Percentiles rank a stretch among this genome's conserved stretches.
These are phyloP conservation scores for Agrochola litura DNA, from an alignment of 2,888 invertebrate genomes.

Conservation along the genomic window DNA sequence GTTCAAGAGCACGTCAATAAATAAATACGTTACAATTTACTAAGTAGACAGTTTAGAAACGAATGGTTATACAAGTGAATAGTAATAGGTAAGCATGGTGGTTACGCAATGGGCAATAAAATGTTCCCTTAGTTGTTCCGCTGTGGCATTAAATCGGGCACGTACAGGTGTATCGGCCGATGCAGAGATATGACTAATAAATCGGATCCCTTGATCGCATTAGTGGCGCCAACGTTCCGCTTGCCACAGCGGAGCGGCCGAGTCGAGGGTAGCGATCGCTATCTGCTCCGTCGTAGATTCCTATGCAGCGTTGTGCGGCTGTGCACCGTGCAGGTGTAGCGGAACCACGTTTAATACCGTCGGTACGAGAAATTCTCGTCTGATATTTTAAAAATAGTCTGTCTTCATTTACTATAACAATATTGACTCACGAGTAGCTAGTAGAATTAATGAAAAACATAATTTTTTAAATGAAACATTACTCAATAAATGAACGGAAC, in stretches of 20 bases:
- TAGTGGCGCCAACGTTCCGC: conserved; percentile 86
- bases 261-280: conserved; percentile 71
- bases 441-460: conserved; percentile 36
- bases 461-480: conserved; percentile 35
- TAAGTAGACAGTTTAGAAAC: conserved; percentile 73
- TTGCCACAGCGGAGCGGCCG: conserved; percentile 68
- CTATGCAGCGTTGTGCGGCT: conserved; percentile 55
- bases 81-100: conserved; percentile 75
- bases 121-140: conserved; percentile 76
- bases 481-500: conserved; percentile 50
- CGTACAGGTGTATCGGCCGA: conserved; percentile 83
- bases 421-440: conserved; percentile 22
- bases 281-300: conserved; percentile 70
- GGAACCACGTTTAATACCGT: conserved; percentile 53
- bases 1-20: conserved; percentile 84
- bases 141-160: conserved; percentile 77
- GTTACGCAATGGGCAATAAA: conserved; percentile 79
- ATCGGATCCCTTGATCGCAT: conserved; percentile 84
- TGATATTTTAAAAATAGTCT: conserved; percentile 49
- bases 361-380: too few species aligned
- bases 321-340: conserved; percentile 61
- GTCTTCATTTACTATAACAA: conserved; percentile 18
- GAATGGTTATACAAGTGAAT: conserved; percentile 75
- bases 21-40: conserved; percentile 77
- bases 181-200: conserved; percentile 84